Percentiles rank a stretch among this genome's conserved stretches.
These are phyloP conservation scores for Thereuonema tuberculata DNA, from an alignment of 1,140 invertebrate species.

Conservation along the genomic window DNA sequence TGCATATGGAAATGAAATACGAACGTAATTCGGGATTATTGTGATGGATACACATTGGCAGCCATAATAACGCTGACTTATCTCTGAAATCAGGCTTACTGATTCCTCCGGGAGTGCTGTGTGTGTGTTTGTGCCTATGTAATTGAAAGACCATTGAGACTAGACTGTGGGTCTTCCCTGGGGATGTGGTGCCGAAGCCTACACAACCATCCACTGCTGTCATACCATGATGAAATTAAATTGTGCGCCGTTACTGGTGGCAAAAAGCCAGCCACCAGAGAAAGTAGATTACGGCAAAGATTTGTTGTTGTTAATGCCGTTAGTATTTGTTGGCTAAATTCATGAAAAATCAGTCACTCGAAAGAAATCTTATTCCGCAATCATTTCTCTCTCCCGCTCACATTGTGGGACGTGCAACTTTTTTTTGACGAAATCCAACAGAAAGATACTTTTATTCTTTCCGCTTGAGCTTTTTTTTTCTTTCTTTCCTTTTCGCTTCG, in stretches of 20 bases:
- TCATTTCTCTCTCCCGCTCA: neutral
- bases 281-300: constrained; percentile 4
- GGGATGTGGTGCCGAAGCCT: neutral
- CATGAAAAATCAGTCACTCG: neutral
- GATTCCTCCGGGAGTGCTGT: neutral
- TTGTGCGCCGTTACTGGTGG: neutral
- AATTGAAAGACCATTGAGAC: neutral
- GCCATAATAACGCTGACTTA: too few relatives aligned
- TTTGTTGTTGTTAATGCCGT: constrained; percentile 4
- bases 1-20: too few relatives aligned
- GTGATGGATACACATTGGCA: too few relatives aligned
- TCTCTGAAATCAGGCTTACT: too few relatives aligned
- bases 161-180: too few relatives aligned
- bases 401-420: too few relatives aligned
- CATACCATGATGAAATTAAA: neutral
- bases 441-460: too few relatives aligned
- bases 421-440: too few relatives aligned
- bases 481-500: too few relatives aligned
- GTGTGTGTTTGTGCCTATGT: neutral
- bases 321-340: constrained; percentile 3
- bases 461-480: too few relatives aligned
- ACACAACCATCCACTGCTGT: neutral
- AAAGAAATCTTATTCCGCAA: neutral
- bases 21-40: too few relatives aligned
- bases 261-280: neutral